Base-by-base conservation (phyloP, 2,888 invertebrate species). In the Ophonus ardosiacus region DNA sequence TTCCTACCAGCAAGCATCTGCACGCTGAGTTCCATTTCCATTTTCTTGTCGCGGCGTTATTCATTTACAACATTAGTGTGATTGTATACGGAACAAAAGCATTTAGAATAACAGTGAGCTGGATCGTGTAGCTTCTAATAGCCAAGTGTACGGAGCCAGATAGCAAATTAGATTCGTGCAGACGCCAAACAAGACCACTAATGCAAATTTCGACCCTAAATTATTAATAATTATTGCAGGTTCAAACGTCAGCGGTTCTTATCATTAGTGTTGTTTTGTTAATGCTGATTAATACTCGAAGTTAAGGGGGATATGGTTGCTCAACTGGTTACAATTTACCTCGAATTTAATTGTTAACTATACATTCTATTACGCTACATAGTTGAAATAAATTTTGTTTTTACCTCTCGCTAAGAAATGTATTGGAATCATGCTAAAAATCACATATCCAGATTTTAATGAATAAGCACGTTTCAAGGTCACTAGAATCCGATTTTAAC, bases 61-160 rank as follows among this genome's bases (percentile, higher is more conserved):
- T 74, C 83, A 83, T 83, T 83, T 83, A 74, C 74, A 74, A 83
- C 83, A 78, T 84, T 78, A 84, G 76, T 76, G 65, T 65, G 84
- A 84, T 84, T 84, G 78, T 65, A 51, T 63, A 59, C 40, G 4
- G 84, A 78, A 84, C 78, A 84, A 84, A 78, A 74, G 84, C 63
- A 84, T 84, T 84, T 51, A 17, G 65, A 76, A 78, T 78, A 78
- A 78, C 78, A 57, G 57, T 13, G 74, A 76, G 56, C 76, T 51
- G 76, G 76, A 76, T 7, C 56, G 56, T 51, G 31, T 56, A 24
- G 56, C 78, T 24, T 57, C 78, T 78, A 78, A 78, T 78, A 78
- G 78, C 57, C 57, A 56, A 78, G 78, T 78, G 57, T 78, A 24
- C 40, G 31, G 15, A 21, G 78, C 31, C 38, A 78, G 78, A 78